phyloP scores from a whole-genome alignment of 1,140 invertebrate genomes.

The Panulirus ornatus region DNA sequence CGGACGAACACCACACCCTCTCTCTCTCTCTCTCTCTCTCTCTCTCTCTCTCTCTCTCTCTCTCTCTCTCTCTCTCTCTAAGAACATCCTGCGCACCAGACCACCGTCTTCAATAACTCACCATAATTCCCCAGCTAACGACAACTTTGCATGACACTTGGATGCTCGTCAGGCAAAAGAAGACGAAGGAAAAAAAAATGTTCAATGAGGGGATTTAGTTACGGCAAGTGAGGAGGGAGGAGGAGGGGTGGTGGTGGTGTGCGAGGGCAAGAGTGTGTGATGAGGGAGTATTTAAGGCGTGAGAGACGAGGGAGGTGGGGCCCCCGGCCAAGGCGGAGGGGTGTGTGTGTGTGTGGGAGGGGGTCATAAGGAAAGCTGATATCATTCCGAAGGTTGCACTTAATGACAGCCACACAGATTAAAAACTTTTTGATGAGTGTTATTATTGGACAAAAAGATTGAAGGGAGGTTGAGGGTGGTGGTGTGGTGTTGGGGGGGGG shows the following conservation, averaged over 20 bases:
- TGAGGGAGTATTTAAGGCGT: neutral
- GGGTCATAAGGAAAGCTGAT: neutral
- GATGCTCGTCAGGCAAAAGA: conserved; percentile 17
- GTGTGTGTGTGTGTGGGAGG: neutral
- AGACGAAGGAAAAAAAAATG: neutral
- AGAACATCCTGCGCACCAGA: neutral
- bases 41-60: neutral
- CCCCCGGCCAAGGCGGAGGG: neutral
- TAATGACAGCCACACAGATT: conserved; percentile 27
- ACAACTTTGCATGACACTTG: conserved; percentile 49
- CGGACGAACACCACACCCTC: neutral
- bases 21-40: neutral
- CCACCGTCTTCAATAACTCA: neutral
- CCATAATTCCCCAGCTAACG: conserved; percentile 29
- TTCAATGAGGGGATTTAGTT: conserved; percentile 24
- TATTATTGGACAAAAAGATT: conserved; percentile 29
- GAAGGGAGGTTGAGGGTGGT: neutral
- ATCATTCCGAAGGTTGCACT: conserved; percentile 32
- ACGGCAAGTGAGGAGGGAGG: conserved; percentile 10
- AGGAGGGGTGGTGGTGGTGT: neutral
- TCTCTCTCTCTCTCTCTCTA: neutral
- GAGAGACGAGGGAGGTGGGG: neutral
- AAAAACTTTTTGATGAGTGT: conserved; percentile 25
- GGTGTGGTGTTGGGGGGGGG: conserved; percentile 7
- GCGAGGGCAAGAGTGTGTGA: neutral